These are phyloP conservation scores for Brachionus manjavacas DNA, from an alignment of 1,140 invertebrate genomes.

Conservation along the genomic window DNA sequence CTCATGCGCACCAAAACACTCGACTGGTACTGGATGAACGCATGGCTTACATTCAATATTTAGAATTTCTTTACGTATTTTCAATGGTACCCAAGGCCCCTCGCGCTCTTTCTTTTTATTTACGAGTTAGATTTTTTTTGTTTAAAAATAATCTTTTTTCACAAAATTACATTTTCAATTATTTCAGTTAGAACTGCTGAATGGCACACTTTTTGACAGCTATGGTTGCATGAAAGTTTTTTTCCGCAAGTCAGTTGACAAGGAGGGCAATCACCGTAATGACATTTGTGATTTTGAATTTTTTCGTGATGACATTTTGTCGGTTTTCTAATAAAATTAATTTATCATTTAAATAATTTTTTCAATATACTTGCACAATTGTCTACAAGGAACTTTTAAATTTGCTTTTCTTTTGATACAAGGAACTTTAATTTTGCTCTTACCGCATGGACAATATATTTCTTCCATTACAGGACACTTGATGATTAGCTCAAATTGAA, in stretches of 20 bases:
- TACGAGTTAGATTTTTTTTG: not conserved
- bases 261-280: constrained; percentile 78
- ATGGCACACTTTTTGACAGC: constrained; percentile 73
- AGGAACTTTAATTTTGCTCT: constrained; percentile 72
- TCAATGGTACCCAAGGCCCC: constrained; percentile 69
- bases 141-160: constrained; percentile 48
- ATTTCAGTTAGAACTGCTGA: constrained; percentile 66
- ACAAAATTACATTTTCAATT: constrained; percentile 37
- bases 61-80: constrained; percentile 56
- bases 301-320: constrained; percentile 73
- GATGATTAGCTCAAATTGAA: not conserved
- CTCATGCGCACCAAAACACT: constrained; percentile 78
- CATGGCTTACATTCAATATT: constrained; percentile 64
- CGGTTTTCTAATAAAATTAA: constrained; percentile 59
- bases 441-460: constrained; percentile 75
- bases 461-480: constrained; percentile 69
- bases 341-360: no score
- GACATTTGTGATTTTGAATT: constrained; percentile 72
- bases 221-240: constrained; percentile 67
- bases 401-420: constrained; percentile 74
- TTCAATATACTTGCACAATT: constrained; percentile 68
- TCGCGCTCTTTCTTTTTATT: constrained; percentile 58
- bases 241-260: constrained; percentile 71
- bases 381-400: constrained; percentile 71
- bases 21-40: constrained; percentile 65